phyloP scores from a whole-genome alignment of 2,888 invertebrate genomes.

The Zootermopsis nevadensis region DNA sequence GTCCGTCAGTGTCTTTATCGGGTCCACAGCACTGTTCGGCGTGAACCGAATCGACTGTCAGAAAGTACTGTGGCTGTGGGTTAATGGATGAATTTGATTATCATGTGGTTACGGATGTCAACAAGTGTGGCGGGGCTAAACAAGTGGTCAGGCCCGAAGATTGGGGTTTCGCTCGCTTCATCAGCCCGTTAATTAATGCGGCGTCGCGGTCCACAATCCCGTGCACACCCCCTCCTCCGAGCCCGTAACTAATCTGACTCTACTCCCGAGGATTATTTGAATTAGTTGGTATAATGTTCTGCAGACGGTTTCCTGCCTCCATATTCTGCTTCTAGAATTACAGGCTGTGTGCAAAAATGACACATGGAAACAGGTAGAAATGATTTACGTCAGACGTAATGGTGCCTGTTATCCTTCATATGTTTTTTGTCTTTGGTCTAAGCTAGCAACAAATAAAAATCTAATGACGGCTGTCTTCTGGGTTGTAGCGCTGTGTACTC shows the following conservation, averaged over 20 bases:
- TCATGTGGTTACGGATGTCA: neutral
- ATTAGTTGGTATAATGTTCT: neutral
- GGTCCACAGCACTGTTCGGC: no score
- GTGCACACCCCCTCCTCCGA: neutral
- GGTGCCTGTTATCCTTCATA: no score
- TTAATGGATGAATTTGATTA: neutral
- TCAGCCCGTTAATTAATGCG: conserved; percentile 12
- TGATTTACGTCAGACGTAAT: no score
- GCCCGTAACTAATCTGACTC: neutral
- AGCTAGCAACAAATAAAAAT: no score
- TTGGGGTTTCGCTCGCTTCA: conserved; percentile 18
- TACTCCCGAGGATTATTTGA: neutral
- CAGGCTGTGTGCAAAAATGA: no score
- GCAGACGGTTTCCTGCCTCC: neutral
- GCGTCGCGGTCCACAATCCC: neutral
- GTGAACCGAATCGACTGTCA: neutral
- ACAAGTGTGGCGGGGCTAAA: conserved; percentile 18
- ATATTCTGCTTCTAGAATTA: neutral
- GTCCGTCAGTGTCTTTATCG: no score
- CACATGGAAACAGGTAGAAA: no score
- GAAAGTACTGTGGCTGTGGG: neutral
- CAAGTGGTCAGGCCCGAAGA: conserved; percentile 34
- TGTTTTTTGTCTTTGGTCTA: no score
- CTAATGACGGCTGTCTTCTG: no score
- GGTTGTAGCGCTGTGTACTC: no score